Evolutionary conservation across 2,113 vertebrate genomes (phyloP).

Genomic region (Bufo gargarizans): DNA sequence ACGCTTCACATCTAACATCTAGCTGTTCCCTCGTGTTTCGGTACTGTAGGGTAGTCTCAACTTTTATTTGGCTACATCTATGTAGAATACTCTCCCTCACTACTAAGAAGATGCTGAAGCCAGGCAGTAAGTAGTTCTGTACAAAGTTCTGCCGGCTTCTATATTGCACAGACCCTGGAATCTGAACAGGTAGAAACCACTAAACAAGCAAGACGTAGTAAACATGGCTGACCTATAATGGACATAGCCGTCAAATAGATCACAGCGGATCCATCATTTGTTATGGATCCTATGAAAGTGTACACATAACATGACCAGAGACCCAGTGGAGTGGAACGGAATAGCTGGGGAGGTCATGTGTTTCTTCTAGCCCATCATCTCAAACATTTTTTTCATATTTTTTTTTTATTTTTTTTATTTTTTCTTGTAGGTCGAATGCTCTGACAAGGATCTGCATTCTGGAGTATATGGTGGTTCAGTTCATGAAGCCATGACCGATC

Average conservation of each 20-base stretch:
- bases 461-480: conserved; percentile 95
- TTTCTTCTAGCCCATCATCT: background rate
- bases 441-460: conserved; percentile 89
- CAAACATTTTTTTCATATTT: background rate
- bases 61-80: too few relatives aligned
- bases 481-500: conserved; percentile 94
- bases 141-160: too few relatives aligned
- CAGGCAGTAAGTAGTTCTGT: too few relatives aligned
- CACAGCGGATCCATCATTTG: background rate
- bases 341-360: too few relatives aligned
- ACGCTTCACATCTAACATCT: too few relatives aligned
- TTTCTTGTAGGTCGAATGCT: conserved; percentile 77
- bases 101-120: too few relatives aligned
- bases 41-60: too few relatives aligned
- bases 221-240: background rate
- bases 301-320: too few relatives aligned
- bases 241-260: background rate
- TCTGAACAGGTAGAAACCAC: background rate
- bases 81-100: too few relatives aligned
- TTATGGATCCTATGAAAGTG: background rate
- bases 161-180: background rate
- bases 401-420: too few relatives aligned
- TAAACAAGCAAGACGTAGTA: background rate
- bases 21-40: too few relatives aligned
- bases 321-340: background rate